Percentiles rank a stretch among this genome's conserved stretches.
Conservation (phyloP, 1,140 invertebrate species). For the Oscheius sp. region DNA sequence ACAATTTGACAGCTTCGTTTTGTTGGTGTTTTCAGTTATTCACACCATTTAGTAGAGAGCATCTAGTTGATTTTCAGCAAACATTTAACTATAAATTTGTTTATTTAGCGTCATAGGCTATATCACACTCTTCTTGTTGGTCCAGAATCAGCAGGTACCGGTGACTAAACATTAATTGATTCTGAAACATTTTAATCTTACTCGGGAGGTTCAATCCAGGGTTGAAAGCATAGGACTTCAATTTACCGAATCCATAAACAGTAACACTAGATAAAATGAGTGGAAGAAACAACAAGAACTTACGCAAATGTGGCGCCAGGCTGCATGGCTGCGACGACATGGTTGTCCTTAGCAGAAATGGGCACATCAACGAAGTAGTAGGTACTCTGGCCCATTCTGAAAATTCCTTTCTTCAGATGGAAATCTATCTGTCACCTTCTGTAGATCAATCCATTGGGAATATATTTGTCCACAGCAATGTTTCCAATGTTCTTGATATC, state of each 20-base stretch:
- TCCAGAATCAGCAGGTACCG: too few species aligned
- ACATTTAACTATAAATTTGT: too few species aligned
- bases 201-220: not conserved
- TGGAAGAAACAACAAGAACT: not conserved
- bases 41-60: too few species aligned
- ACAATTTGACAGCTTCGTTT: too few species aligned
- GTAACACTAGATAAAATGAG: not conserved
- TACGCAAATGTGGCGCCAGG: not conserved
- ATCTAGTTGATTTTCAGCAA: too few species aligned
- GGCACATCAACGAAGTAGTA: not conserved
- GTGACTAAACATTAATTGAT: too few species aligned
- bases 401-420: not conserved
- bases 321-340: not conserved
- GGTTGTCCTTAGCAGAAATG: not conserved
- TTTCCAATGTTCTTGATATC: not conserved
- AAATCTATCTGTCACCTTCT: not conserved
- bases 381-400: not conserved
- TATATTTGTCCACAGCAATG: not conserved
- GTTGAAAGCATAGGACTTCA: not conserved
- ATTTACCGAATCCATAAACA: not conserved
- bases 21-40: too few species aligned
- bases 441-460: not conserved
- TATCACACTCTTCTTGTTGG: too few species aligned
- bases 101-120: too few species aligned
- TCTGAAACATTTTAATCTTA: too few species aligned